These are phyloP conservation scores for Jordanella pulchra DNA, from an alignment of 2,797 vertebrate species.

Conservation along the genomic window DNA sequence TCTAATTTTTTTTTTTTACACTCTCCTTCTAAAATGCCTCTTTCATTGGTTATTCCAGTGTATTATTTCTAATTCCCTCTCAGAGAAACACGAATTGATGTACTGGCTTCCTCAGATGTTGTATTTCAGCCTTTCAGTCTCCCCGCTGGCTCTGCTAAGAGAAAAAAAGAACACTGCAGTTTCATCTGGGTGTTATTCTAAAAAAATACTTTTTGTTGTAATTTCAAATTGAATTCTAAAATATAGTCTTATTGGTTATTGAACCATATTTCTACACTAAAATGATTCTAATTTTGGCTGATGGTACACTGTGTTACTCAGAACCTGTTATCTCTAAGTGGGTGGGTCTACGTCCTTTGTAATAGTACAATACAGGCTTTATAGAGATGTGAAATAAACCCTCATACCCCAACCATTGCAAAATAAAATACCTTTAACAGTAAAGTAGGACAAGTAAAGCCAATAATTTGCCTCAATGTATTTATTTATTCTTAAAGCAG, in stretches of 20 bases:
- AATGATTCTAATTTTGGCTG: background rate
- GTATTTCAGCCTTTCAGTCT: background rate
- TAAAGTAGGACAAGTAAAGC: too few species aligned
- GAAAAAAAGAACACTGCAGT: background rate
- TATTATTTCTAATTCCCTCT: background rate
- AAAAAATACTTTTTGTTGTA: background rate
- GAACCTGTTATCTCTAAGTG: background rate
- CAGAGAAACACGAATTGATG: background rate
- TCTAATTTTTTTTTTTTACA: background rate
- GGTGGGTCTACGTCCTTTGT: background rate
- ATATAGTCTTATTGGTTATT: background rate
- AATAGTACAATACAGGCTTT: background rate
- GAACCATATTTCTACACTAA: background rate
- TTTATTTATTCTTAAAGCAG: too few species aligned
- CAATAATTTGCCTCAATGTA: too few species aligned
- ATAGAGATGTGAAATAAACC: background rate
- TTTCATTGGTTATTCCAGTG: background rate
- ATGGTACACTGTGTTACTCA: background rate
- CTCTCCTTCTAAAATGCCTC: background rate
- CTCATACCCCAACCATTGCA: background rate
- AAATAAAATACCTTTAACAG: background rate
- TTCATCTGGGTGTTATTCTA: background rate
- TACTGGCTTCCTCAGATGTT: background rate
- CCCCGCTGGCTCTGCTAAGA: slow-evolving; percentile 2
- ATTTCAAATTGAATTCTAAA: background rate